Base-by-base conservation (phyloP, 2,888 invertebrate species). In the Orthosia cruda region DNA sequence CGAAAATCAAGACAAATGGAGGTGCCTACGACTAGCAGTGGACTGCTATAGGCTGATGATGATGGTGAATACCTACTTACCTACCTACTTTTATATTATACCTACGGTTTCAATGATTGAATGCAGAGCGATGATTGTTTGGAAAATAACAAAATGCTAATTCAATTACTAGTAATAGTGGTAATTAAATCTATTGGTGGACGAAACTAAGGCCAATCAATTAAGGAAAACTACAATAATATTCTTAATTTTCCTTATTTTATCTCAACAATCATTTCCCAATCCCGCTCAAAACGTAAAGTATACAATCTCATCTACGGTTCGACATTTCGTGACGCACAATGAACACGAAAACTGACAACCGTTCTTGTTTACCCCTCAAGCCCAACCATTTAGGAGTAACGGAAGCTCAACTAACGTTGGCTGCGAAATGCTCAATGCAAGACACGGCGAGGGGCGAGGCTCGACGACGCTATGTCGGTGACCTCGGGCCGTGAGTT, bases 401-500 rank as follows among this genome's bases (percentile, higher is more conserved):
- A 57, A 65, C 18, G 32, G 71, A 68, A 87, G 91, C 64, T 90
- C 91, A 80, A 85, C 55, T 67, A 88, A 87, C 52, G 73, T 58
- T 89, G 89, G 91, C 40, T 1, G 26, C 40, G 71, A 59, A 66
- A 74, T 32, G 55, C 71, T 77, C 77, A 81, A 77, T 83, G 65
- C 70, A 75, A 89, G 80, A 81, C 52, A 61, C 61, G 61, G 45
- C 61, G 61, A 61, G 61, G 61, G 61, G 61, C 88, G 87, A 84
- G 77, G 87, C 86, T 88, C 81, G 77, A 85, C 87, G 88, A 86
- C 87, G 87, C 68, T 77, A 92, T 91, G 93, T 92, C 92, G 91
- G 91, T 92, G 94, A 93, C 94, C 95, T 93, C 92, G 88, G 65
- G 67, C 59, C 73, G 69, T 74, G 77, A 52, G 65, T 77, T 75